phyloP scores from a whole-genome alignment of 2,888 invertebrate species.

The Rotaria sp. region DNA sequence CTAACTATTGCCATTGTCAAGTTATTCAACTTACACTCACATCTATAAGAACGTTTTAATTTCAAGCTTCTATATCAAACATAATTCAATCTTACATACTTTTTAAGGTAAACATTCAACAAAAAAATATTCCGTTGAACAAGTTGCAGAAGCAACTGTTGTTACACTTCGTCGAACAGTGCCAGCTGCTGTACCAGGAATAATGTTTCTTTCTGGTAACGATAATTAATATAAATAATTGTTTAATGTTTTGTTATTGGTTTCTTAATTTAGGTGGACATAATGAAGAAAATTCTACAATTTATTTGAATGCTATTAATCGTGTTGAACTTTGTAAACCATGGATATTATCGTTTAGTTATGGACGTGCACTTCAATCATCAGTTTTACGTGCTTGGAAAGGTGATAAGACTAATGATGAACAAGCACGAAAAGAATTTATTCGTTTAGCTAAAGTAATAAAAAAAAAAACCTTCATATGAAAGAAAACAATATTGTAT shows the following conservation, averaged over 20 bases:
- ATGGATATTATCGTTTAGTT: constrained; percentile 39
- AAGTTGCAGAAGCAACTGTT: constrained; percentile 84
- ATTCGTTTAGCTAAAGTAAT: not conserved
- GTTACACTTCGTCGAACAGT: constrained; percentile 52
- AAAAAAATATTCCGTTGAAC: constrained; percentile 66
- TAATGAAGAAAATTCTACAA: not conserved
- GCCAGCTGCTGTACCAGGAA: constrained; percentile 42
- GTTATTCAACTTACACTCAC: too few relatives aligned
- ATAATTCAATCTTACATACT: too few relatives aligned
- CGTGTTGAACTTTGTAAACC: constrained; percentile 58
- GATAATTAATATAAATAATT: too few relatives aligned
- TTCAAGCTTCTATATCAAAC: too few relatives aligned
- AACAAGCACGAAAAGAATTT: not conserved
- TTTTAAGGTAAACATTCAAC: too few relatives aligned
- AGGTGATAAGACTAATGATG: not conserved
- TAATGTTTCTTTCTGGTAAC: constrained; percentile 29
- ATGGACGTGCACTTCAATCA: constrained; percentile 40
- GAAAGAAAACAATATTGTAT: too few relatives aligned
- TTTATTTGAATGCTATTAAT: constrained; percentile 26
- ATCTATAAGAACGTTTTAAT: too few relatives aligned
- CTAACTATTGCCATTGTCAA: too few relatives aligned
- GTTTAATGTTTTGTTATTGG: too few relatives aligned
- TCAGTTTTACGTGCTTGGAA: constrained; percentile 30
- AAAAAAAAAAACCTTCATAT: too few relatives aligned
- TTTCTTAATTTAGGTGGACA: constrained; percentile 58